Base-by-base conservation (phyloP, 2,797 vertebrate species). In the Hyperoplus immaculatus region DNA sequence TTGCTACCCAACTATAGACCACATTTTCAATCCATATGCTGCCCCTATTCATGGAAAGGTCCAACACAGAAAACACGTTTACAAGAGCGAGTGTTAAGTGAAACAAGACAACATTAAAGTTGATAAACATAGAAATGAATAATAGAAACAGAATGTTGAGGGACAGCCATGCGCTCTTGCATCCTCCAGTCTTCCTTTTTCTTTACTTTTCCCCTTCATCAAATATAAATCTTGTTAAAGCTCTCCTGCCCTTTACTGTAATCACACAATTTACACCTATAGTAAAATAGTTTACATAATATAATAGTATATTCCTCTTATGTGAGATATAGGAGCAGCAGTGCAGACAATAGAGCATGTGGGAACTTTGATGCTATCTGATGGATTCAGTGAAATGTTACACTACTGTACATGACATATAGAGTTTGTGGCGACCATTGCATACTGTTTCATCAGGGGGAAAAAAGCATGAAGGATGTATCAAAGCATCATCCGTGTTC, bases 381-480 rank as follows among this genome's bases (percentile, higher is more conserved):
- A 55, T 54, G 57, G 42, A 64, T 72, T 68, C 58, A 47, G 61
- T 49, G 21, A 46, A 69, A 70, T 80, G 12, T 12, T 56, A 53
- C 61, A 21, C 21, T 18, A 70, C 42, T 46, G n/a, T n/a, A 47
- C 18, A 47, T 6, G n/a, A 56, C 55, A 50, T 10, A 42, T 61
- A 46, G 42, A 50, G 43, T 51, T 6, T 21, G 53, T 15, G 58
- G 59, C 11, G 51, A 45, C 36, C 42, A 8, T 69, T 71, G 53
- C n/a, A 8, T 51, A 42, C 42, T 36, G 59, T 55, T 65, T 69
- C 29, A 58, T 46, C 54, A 66, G 46, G 29, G 29, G 29, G 29
- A 53, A 45, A 46, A 51, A 45, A 46, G 51, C 49, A 21, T 8
- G 14, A 73, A 8, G n/a, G 8, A 14, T 62, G 50, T 56, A 5